Evolutionary conservation across 2,113 vertebrate genomes (phyloP).

Genomic region (Nansenia antarctica): DNA sequence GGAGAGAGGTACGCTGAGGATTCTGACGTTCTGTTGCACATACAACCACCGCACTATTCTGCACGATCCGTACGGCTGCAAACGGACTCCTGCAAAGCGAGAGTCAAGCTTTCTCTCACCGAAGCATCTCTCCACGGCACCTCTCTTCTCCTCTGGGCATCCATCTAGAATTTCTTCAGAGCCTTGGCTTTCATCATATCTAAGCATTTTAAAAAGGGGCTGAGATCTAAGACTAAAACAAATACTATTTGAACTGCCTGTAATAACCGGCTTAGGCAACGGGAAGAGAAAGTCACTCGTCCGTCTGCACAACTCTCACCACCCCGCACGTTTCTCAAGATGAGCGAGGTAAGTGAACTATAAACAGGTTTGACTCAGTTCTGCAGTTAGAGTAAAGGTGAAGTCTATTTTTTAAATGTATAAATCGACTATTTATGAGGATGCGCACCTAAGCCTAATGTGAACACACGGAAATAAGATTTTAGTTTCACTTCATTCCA

Average conservation of each 20-base stretch:
- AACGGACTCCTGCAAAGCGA: constrained; percentile 22
- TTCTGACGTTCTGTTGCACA: constrained; percentile 48
- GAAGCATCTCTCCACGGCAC: background rate
- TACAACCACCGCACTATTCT: constrained; percentile 48
- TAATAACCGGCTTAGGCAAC: constrained; percentile 10
- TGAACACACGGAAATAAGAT: background rate
- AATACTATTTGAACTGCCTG: background rate
- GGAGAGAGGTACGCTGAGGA: background rate
- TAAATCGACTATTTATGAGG: no score
- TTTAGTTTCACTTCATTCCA: background rate
- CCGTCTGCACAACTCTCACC: constrained; percentile 50
- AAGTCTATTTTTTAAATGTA: no score
- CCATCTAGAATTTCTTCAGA: background rate
- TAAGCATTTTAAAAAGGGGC: background rate
- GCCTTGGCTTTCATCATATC: background rate
- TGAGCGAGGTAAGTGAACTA: constrained; percentile 74
- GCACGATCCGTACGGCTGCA: constrained; percentile 45
- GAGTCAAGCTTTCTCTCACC: background rate
- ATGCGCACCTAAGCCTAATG: background rate
- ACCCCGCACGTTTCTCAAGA: constrained; percentile 50
- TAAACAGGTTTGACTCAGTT: background rate
- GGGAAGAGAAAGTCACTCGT: constrained; percentile 39
- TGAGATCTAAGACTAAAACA: background rate
- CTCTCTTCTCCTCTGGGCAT: background rate
- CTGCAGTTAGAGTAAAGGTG: background rate